These are phyloP conservation scores for Steatocranus sp. DNA, from an alignment of 2,797 vertebrate genomes.

Conservation along the genomic window DNA sequence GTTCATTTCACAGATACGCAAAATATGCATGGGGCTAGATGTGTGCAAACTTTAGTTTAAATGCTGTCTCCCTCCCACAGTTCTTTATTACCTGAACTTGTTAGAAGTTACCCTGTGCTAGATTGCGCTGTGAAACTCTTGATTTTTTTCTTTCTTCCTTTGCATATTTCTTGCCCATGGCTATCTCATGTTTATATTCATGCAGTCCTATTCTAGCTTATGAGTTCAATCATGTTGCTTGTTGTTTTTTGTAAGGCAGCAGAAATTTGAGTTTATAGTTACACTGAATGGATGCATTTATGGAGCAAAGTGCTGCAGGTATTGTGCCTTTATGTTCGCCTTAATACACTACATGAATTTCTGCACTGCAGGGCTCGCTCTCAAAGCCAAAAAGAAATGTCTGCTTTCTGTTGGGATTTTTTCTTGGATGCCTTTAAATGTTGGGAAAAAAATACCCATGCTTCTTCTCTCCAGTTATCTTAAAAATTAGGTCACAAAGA, in stretches of 20 bases:
- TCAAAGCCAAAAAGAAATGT: neutral
- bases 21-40: neutral
- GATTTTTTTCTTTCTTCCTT: neutral
- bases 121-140: slow-evolving; percentile 11
- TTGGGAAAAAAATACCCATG: neutral
- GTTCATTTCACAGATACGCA: neutral
- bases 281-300: slow-evolving; percentile 6
- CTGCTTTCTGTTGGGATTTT: neutral
- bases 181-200: slow-evolving; percentile 62
- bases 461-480: neutral
- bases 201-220: slow-evolving; percentile 25
- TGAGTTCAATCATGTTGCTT: slow-evolving; percentile 45
- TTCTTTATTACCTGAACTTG: slow-evolving; percentile 5
- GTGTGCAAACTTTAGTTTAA: neutral
- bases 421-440: neutral
- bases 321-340: neutral
- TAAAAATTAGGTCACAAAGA: neutral
- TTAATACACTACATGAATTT: neutral
- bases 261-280: slow-evolving; percentile 12
- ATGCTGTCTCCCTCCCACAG: neutral
- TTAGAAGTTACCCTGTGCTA: slow-evolving; percentile 21
- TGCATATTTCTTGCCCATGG: slow-evolving; percentile 15
- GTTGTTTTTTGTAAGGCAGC: slow-evolving; percentile 35
- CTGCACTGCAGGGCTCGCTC: neutral
- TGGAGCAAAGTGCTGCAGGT: slow-evolving; percentile 18